phyloP scores from a whole-genome alignment of 2,888 invertebrate species.

The Polylopha cassiicola region DNA sequence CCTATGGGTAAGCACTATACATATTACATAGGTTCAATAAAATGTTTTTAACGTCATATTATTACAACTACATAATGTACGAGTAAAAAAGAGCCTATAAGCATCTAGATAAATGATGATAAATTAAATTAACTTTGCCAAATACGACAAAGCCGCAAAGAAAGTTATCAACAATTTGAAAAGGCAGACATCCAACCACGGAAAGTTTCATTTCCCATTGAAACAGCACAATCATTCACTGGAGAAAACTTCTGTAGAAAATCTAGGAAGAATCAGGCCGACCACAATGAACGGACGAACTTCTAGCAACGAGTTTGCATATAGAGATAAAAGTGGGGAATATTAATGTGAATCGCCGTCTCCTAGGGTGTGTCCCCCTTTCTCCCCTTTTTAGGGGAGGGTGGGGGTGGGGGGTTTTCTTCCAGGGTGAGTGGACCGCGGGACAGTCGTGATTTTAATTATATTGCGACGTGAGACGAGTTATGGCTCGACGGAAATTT shows the following conservation, averaged over 20 bases:
- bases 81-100: background rate
- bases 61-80: background rate
- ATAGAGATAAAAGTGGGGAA: slow-evolving; percentile 78
- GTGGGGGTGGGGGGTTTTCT: slow-evolving; percentile 53
- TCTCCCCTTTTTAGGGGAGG: slow-evolving; percentile 30
- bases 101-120: slow-evolving; percentile 5
- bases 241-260: slow-evolving; percentile 47
- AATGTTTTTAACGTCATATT: no score
- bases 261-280: slow-evolving; percentile 57
- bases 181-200: slow-evolving; percentile 21
- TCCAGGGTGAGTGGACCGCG: slow-evolving; percentile 68
- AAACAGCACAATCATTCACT: slow-evolving; percentile 74
- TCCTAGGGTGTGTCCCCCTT: slow-evolving; percentile 36
- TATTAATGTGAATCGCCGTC: slow-evolving; percentile 73
- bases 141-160: slow-evolving; percentile 53
- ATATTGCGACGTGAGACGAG: slow-evolving; percentile 71
- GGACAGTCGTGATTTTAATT: slow-evolving; percentile 76
- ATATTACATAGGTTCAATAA: no score
- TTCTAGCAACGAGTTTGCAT: slow-evolving; percentile 76
- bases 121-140: slow-evolving; percentile 28
- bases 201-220: slow-evolving; percentile 53
- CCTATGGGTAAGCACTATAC: no score
- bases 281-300: slow-evolving; percentile 73
- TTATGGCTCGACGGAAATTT: slow-evolving; percentile 57
- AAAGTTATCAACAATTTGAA: slow-evolving; percentile 23